Conservation (phyloP, 2,113 vertebrate species). For the Suricata suricatta region DNA sequence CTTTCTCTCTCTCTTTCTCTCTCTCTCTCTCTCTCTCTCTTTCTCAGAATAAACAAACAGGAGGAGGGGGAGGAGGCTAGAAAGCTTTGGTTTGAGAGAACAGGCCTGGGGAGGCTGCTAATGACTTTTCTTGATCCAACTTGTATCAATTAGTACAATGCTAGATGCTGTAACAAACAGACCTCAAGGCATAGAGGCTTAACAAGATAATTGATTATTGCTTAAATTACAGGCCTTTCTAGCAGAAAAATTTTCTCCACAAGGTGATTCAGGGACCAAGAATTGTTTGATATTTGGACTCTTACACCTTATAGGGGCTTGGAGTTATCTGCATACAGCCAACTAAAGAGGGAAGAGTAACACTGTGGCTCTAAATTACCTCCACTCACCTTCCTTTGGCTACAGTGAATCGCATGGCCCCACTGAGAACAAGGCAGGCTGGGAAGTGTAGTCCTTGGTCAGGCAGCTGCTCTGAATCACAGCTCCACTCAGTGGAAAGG, state of each 20-base stretch:
- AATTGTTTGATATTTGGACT: neutral
- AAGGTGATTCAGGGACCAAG: neutral
- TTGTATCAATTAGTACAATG: constrained; percentile 7
- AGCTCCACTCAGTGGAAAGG: neutral
- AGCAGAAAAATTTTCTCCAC: neutral
- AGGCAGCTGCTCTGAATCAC: neutral
- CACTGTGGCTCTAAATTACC: neutral
- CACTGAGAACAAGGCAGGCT: neutral
- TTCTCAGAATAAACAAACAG: too few relatives aligned
- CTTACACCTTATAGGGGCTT: neutral
- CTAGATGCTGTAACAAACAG: constrained; percentile 39
- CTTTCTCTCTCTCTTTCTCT: too few relatives aligned
- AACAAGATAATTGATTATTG: neutral
- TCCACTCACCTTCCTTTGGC: neutral
- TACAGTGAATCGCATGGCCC: neutral
- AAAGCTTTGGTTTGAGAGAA: neutral
- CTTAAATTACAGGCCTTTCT: neutral
- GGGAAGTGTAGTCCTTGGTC: constrained; percentile 2
- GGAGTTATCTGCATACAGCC: neutral
- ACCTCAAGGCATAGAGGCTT: neutral
- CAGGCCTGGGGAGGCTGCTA: neutral
- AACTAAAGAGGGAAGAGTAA: neutral
- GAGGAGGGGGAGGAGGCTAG: neutral
- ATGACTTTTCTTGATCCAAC: constrained; percentile 10
- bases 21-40: too few relatives aligned